phyloP scores from a whole-genome alignment of 2,113 vertebrate genomes.

The Phocoena sinus region DNA sequence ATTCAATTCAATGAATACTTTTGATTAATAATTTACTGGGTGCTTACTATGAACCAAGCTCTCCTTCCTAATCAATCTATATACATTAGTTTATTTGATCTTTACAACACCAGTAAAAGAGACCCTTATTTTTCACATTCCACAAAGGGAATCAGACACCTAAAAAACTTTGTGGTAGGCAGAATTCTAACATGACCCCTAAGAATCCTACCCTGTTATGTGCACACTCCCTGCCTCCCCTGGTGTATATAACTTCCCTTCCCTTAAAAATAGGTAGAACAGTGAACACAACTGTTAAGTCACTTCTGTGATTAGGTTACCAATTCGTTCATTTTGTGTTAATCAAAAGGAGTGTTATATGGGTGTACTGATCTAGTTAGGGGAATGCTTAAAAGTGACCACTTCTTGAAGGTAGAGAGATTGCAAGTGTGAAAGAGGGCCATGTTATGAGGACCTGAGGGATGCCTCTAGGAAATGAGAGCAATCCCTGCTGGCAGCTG shows the following conservation, averaged over 20 bases:
- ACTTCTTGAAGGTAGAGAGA: neutral
- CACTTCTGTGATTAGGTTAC: neutral
- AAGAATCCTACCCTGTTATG: neutral
- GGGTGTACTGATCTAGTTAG: neutral
- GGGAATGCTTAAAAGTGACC: neutral
- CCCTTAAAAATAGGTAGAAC: neutral
- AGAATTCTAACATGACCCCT: neutral
- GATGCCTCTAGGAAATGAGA: neutral
- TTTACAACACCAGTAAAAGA: neutral
- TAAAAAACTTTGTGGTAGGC: neutral
- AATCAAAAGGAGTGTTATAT: neutral
- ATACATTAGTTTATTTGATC: neutral
- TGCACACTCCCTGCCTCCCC: neutral
- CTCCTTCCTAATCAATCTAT: neutral
- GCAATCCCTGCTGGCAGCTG: fast-evolving
- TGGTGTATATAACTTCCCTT: neutral
- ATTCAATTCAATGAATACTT: neutral
- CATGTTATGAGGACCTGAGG: neutral
- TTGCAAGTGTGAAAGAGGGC: neutral
- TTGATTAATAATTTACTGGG: neutral
- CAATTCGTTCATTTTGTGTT: neutral
- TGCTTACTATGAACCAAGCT: neutral
- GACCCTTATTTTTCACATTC: neutral
- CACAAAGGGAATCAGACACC: neutral
- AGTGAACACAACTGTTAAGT: neutral